phyloP scores from a whole-genome alignment of 2,113 vertebrate species.

The Leucopsar rothschildi region DNA sequence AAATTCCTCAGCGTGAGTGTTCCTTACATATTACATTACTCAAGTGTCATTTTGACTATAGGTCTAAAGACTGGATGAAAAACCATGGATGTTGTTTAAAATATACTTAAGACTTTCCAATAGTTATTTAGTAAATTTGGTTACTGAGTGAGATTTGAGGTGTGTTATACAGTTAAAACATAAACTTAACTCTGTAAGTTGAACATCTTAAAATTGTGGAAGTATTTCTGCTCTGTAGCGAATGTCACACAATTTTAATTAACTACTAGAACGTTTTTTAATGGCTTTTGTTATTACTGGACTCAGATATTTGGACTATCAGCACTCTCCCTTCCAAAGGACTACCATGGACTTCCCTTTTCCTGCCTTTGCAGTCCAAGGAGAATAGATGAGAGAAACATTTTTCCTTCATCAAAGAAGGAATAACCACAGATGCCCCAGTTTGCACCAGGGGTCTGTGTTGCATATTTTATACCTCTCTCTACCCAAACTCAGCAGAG shows the following conservation, averaged over 20 bases:
- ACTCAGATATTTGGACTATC: neutral
- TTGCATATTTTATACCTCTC: neutral
- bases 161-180: neutral
- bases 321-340: neutral
- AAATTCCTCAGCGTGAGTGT: neutral
- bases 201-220: neutral
- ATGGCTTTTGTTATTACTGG: neutral
- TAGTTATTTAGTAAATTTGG: neutral
- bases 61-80: neutral
- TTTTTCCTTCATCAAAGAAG: conserved; percentile 11
- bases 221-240: neutral
- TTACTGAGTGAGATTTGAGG: neutral
- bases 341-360: accelerated
- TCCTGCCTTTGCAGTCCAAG: neutral
- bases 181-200: neutral
- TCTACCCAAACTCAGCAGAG: neutral
- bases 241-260: neutral
- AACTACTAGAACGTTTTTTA: neutral
- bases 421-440: neutral
- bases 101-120: neutral
- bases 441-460: neutral
- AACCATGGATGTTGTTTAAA: neutral
- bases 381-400: neutral
- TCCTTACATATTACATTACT: neutral
- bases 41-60: neutral